These are phyloP conservation scores for Trissolcus brochymenae DNA, from an alignment of 2,888 invertebrate species.

Conservation along the genomic window DNA sequence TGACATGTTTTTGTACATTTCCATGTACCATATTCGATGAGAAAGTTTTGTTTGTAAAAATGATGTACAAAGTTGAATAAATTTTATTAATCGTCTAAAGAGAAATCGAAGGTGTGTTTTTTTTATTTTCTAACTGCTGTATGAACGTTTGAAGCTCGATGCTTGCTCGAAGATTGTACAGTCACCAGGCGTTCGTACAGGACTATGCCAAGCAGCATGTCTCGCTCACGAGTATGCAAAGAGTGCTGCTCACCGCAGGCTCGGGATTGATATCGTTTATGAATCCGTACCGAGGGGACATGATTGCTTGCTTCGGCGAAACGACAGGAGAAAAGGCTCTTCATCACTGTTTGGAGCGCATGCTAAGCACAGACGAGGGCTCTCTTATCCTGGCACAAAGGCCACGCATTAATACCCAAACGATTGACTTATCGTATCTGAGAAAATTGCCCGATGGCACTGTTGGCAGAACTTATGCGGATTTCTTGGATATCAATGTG, in stretches of 20 bases:
- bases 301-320: constrained; percentile 97
- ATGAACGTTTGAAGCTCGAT: constrained; percentile 1
- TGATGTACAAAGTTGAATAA: constrained; percentile 40
- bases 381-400: constrained; percentile 84
- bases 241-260: constrained; percentile 86
- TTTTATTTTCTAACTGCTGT: background rate
- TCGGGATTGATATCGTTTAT: constrained; percentile 89
- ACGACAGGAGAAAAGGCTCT: constrained; percentile 87
- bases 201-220: constrained; percentile 83
- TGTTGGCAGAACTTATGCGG: constrained; percentile 89
- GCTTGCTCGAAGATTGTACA: constrained; percentile 56
- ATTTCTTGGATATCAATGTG: constrained; percentile 88
- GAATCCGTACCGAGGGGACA: constrained; percentile 90
- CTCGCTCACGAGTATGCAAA: constrained; percentile 84
- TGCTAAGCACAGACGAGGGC: constrained; percentile 88
- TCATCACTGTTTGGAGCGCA: constrained; percentile 83
- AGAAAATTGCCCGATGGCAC: constrained; percentile 86
- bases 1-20: constrained; percentile 47
- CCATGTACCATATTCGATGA: constrained; percentile 32
- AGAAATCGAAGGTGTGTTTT: too few relatives aligned
- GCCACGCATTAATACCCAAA: constrained; percentile 91
- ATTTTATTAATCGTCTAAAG: constrained; percentile 25
- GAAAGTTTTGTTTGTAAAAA: constrained; percentile 41
- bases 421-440: constrained; percentile 86
- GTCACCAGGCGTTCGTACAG: constrained; percentile 78